Evolutionary conservation across 2,113 vertebrate genomes (phyloP).

Genomic region (Rhegmatorhina hoffmannsi): DNA sequence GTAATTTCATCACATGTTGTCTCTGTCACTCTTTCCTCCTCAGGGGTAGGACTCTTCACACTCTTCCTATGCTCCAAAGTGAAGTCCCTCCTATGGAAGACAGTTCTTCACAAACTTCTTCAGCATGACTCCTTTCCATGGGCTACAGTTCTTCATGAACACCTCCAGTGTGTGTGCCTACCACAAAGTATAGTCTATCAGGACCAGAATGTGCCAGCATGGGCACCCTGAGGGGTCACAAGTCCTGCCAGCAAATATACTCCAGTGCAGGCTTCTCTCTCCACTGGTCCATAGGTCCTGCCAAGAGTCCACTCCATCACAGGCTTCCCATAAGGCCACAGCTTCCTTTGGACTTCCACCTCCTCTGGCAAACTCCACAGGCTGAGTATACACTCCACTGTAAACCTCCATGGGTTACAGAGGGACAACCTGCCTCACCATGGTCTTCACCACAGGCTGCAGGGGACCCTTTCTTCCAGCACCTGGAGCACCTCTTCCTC

Average conservation of each 20-base stretch:
- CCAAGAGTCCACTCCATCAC: not conserved
- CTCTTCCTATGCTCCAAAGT: not conserved
- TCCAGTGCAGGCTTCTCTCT: not conserved
- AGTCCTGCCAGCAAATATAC: not conserved
- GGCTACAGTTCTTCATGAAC: not conserved
- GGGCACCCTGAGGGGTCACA: not conserved
- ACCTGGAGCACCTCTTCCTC: not conserved
- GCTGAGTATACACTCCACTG: not conserved
- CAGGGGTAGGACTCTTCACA: not conserved
- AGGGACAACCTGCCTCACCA: not conserved
- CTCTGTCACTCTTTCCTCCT: not conserved
- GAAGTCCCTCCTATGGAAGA: not conserved
- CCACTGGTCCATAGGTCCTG: not conserved
- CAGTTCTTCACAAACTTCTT: not conserved
- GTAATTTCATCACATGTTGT: not conserved
- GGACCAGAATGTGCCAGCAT: not conserved
- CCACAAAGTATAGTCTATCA: not conserved
- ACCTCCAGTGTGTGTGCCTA: not conserved
- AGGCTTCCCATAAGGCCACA: not conserved
- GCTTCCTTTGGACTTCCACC: not conserved
- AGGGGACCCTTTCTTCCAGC: not conserved
- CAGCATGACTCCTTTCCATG: not conserved
- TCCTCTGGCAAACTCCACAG: not conserved
- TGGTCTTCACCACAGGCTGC: accelerated
- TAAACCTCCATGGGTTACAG: not conserved